A percentile compares a stretch with the other conserved stretches of the same genome.
Evolutionary conservation across 1,140 invertebrate species (phyloP).

Genomic region (Callitettix versicolor): DNA sequence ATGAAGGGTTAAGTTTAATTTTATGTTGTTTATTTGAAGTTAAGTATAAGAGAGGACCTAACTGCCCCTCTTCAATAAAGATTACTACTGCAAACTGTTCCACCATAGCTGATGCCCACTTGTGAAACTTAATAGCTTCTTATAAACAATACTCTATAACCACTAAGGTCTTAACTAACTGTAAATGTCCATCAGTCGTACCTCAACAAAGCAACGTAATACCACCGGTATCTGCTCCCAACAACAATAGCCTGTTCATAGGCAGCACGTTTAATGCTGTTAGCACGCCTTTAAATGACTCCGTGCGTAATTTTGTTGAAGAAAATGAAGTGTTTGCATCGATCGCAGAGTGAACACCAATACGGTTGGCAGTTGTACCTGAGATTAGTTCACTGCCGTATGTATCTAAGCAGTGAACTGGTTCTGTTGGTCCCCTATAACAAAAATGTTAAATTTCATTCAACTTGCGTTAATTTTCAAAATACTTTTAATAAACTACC

Average conservation of each 20-base stretch:
- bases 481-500: background rate
- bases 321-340: conserved; percentile 63
- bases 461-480: conserved; percentile 1
- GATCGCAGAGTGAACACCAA: conserved; percentile 75
- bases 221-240: conserved; percentile 83
- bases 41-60: too few relatives aligned
- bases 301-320: conserved; percentile 73
- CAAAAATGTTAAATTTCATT: conserved; percentile 12
- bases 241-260: conserved; percentile 72
- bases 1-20: too few relatives aligned
- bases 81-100: too few relatives aligned
- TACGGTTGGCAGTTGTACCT: conserved; percentile 76
- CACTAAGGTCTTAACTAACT: too few relatives aligned
- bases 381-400: conserved; percentile 68
- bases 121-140: too few relatives aligned
- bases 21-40: too few relatives aligned
- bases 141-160: too few relatives aligned
- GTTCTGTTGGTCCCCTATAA: conserved; percentile 69
- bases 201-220: conserved; percentile 70
- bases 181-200: too few relatives aligned
- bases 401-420: conserved; percentile 73
- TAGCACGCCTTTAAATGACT: conserved; percentile 82
- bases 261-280: conserved; percentile 81
- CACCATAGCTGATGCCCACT: too few relatives aligned
- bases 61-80: too few relatives aligned